Conservation (phyloP, 1,140 invertebrate species). For the Leptinotarsa defecta region DNA sequence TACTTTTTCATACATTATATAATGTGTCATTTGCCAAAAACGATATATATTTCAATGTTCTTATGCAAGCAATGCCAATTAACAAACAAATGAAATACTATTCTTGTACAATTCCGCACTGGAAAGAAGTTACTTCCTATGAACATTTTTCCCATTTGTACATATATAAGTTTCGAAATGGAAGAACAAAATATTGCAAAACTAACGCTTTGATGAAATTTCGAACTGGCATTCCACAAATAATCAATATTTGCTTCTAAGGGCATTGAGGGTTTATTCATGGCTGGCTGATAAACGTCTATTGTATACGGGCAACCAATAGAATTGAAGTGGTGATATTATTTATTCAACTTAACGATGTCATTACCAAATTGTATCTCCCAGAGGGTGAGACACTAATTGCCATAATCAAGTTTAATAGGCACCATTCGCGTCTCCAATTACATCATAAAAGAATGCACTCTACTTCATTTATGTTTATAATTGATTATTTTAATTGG, state of each 20-base stretch:
- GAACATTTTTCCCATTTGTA: too few species aligned
- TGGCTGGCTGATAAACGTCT: neutral
- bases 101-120: too few species aligned
- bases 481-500: slow-evolving; percentile 9
- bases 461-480: slow-evolving; percentile 13
- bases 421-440: neutral
- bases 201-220: neutral
- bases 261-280: neutral
- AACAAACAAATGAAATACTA: too few species aligned
- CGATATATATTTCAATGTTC: too few species aligned
- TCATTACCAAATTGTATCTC: slow-evolving; percentile 21
- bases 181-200: too few species aligned
- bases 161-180: too few species aligned
- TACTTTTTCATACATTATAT: too few species aligned
- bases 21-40: too few species aligned
- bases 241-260: neutral
- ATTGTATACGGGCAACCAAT: neutral
- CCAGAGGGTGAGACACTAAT: slow-evolving; percentile 17
- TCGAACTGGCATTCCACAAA: neutral
- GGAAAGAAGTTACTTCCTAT: too few species aligned
- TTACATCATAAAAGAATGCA: slow-evolving; percentile 17
- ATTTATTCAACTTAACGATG: slow-evolving; percentile 14
- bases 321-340: neutral
- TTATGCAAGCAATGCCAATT: too few species aligned
- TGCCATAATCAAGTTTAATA: slow-evolving; percentile 23